Percentiles rank a stretch among this genome's conserved stretches.
Conservation (phyloP, 2,113 vertebrate species). For the Rhegmatorhina hoffmannsi region DNA sequence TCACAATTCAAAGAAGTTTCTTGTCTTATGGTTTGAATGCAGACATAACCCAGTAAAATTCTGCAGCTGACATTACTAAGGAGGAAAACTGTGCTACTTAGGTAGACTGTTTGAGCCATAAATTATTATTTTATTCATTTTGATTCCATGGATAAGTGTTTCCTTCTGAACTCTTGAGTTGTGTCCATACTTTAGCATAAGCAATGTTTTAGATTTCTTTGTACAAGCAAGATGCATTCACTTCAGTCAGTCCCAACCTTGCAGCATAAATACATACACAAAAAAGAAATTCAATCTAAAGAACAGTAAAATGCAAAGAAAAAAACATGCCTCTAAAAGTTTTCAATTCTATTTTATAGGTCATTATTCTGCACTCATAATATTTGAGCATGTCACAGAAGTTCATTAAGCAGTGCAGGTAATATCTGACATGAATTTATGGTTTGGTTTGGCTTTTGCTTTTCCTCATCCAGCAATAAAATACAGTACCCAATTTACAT, state of each 20-base stretch:
- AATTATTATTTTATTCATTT: not conserved
- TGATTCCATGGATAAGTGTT: not conserved
- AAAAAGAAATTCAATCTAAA: not conserved
- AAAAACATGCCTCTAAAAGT: not conserved
- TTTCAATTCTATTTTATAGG: not conserved
- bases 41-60: not conserved
- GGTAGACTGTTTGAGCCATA: not conserved
- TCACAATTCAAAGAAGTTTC: not conserved
- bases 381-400: not conserved
- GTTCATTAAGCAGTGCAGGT: not conserved
- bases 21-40: not conserved
- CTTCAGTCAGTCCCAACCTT: not conserved
- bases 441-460: not conserved
- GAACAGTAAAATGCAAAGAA: not conserved
- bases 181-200: not conserved
- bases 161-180: not conserved
- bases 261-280: not conserved
- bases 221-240: not conserved
- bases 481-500: not conserved
- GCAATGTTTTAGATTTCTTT: not conserved
- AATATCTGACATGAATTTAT: not conserved
- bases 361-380: not conserved
- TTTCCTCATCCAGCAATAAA: not conserved
- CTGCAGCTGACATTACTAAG: not conserved
- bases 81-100: not conserved